phyloP scores from a whole-genome alignment of 37 sponge, comb jelly and placozoan genomes.

The Mnemiopsis leidyi region DNA sequence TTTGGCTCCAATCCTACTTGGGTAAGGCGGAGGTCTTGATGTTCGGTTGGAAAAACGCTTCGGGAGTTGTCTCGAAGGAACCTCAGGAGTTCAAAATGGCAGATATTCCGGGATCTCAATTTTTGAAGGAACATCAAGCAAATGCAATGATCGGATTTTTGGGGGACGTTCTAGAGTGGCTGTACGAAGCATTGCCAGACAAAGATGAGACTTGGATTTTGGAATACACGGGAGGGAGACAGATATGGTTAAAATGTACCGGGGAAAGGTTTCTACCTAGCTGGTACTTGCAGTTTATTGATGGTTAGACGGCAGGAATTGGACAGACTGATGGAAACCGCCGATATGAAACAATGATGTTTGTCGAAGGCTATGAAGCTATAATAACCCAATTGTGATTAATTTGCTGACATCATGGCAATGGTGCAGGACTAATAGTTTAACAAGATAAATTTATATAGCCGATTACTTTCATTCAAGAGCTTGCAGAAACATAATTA shows the following conservation, averaged over 20 bases:
- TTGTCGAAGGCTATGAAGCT: too few species aligned
- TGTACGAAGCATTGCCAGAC: background rate
- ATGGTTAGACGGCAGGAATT: background rate
- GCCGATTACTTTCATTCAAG: too few species aligned
- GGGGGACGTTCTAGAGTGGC: background rate
- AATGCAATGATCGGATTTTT: background rate
- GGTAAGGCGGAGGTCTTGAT: background rate
- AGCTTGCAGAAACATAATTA: too few species aligned
- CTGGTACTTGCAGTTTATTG: background rate
- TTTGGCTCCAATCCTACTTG: background rate
- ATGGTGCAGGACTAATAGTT: too few species aligned
- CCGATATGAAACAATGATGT: background rate
- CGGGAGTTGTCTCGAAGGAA: background rate
- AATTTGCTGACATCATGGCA: too few species aligned
- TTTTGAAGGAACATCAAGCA: background rate
- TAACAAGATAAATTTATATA: too few species aligned
- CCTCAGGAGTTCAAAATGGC: background rate
- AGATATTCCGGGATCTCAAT: background rate
- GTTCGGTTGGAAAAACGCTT: background rate
- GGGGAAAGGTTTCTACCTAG: background rate
- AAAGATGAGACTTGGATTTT: background rate
- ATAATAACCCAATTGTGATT: too few species aligned
- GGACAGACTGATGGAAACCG: background rate
- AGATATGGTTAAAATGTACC: background rate
- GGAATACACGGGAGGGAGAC: background rate